Conservation (phyloP, 1,140 invertebrate species). For the Brachionus paranguensis region DNA sequence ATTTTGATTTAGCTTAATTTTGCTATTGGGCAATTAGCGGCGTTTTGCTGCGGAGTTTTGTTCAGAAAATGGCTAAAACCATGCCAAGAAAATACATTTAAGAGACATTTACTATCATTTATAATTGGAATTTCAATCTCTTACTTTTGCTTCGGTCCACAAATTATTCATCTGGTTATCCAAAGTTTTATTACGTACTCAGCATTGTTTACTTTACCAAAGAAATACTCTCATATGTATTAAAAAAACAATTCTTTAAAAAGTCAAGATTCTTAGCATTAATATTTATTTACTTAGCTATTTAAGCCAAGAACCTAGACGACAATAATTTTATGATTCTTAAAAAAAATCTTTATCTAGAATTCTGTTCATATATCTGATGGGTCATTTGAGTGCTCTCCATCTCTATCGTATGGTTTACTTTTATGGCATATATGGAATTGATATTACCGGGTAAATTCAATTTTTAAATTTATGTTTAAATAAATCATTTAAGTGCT, state of each 20-base stretch:
- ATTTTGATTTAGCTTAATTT: conserved; percentile 16
- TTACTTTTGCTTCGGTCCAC: conserved; percentile 6
- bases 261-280: background rate
- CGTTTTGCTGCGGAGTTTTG: background rate
- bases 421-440: conserved; percentile 73
- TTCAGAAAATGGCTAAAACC: background rate
- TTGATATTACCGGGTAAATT: conserved; percentile 78
- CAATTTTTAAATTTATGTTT: conserved; percentile 36
- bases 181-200: background rate
- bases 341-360: background rate
- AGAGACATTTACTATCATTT: background rate
- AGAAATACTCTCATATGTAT: background rate
- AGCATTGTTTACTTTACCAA: background rate
- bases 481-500: conserved; percentile 62
- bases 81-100: background rate
- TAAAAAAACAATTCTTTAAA: background rate
- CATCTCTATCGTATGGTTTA: conserved; percentile 80
- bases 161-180: conserved; percentile 10
- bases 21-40: background rate
- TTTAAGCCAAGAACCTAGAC: background rate
- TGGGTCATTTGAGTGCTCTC: conserved; percentile 56
- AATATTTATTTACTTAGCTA: background rate
- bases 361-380: background rate
- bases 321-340: background rate
- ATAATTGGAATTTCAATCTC: background rate